Conservation (phyloP, 2,797 vertebrate species). For the Tokudaia muenninki region DNA sequence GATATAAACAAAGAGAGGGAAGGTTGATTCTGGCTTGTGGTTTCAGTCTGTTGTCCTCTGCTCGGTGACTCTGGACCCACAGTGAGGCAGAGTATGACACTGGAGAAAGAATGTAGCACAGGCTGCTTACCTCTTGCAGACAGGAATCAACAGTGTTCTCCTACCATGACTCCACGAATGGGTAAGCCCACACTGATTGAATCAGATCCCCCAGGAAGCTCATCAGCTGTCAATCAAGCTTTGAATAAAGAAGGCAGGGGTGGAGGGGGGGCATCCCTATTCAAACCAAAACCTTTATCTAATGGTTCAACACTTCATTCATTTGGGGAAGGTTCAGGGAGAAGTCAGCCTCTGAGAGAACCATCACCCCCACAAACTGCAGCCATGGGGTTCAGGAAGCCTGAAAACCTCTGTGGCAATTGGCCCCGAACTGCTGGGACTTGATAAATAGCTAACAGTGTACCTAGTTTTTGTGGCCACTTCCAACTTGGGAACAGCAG, state of each 20-base stretch:
- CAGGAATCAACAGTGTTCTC: not conserved
- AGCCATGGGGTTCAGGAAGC: not conserved
- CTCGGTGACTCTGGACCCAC: not conserved
- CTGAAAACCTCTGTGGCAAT: not conserved
- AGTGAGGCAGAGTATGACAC: not conserved
- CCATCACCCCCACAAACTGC: no score
- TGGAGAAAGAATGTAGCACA: no score
- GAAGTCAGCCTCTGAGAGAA: not conserved
- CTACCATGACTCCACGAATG: not conserved
- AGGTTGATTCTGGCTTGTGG: not conserved
- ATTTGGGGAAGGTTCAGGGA: not conserved
- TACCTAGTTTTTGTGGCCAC: not conserved
- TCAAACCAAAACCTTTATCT: not conserved
- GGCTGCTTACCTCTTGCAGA: not conserved
- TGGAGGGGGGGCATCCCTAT: not conserved
- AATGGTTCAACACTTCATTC: not conserved
- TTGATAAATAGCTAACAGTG: not conserved
- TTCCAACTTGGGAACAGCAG: not conserved
- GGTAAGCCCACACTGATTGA: not conserved
- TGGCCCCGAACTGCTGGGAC: not conserved
- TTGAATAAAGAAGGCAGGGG: not conserved
- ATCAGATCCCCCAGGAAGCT: not conserved
- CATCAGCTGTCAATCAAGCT: not conserved
- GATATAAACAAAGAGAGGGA: not conserved
- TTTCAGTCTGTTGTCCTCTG: not conserved